These are phyloP conservation scores for Eugnorisma glareosa DNA, from an alignment of 2,888 invertebrate genomes.

Conservation along the genomic window DNA sequence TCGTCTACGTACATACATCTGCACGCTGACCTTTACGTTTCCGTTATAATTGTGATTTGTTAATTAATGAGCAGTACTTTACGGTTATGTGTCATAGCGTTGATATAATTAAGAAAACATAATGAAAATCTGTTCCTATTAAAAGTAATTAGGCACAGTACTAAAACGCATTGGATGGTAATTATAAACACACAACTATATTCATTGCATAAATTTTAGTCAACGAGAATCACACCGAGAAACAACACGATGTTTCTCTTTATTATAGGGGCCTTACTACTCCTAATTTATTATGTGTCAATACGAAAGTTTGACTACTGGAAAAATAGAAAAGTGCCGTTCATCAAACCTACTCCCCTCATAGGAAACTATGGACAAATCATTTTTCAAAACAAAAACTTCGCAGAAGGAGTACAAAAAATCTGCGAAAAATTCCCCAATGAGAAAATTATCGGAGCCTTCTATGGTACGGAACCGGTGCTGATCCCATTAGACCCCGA, in stretches of 20 bases:
- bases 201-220: background rate
- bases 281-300: constrained; percentile 41
- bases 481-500: constrained; percentile 73
- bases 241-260: constrained; percentile 40
- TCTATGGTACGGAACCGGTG: constrained; percentile 45
- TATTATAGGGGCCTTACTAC: constrained; percentile 18
- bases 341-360: constrained; percentile 63
- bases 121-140: constrained; percentile 6
- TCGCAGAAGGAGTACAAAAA: constrained; percentile 53
- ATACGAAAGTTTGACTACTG: constrained; percentile 74
- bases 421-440: constrained; percentile 71
- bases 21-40: background rate
- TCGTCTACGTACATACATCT: background rate
- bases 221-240: background rate
- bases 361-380: constrained; percentile 72
- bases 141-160: constrained; percentile 25
- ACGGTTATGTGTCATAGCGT: background rate
- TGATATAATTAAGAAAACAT: constrained; percentile 8
- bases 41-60: background rate
- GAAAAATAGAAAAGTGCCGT: constrained; percentile 67
- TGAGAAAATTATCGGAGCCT: constrained; percentile 73
- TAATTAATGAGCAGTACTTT: background rate
- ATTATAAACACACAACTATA: background rate
- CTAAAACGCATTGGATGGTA: background rate
- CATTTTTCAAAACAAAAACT: constrained; percentile 63